Evolutionary conservation across 2,113 vertebrate species (phyloP).

Genomic region (Tychaedon coryphoeus): DNA sequence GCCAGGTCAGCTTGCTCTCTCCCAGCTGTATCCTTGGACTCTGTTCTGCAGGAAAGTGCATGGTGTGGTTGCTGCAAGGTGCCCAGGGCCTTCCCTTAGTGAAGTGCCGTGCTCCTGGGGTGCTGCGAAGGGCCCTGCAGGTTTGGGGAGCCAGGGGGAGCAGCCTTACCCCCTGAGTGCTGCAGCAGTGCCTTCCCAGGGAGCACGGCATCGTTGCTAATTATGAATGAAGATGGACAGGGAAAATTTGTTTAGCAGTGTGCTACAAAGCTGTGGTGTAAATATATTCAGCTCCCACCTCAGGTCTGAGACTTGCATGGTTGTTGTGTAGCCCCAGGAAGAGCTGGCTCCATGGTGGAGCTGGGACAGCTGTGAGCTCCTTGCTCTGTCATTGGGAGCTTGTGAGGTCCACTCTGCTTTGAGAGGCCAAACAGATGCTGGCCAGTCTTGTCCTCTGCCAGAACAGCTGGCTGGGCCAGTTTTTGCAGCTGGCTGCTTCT

Average conservation of each 20-base stretch:
- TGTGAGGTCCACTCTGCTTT: not conserved
- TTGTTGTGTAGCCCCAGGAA: not conserved
- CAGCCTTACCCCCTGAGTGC: not conserved
- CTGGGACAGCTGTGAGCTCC: not conserved
- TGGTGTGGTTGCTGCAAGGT: not conserved
- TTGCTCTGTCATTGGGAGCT: not conserved
- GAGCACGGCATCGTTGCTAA: not conserved
- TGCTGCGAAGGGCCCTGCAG: not conserved
- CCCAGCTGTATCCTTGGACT: not conserved
- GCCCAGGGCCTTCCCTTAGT: not conserved
- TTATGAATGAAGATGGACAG: fast-evolving
- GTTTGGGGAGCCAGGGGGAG: not conserved
- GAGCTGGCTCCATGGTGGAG: not conserved
- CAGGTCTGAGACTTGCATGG: not conserved
- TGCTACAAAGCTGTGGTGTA: not conserved
- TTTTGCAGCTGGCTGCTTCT: not conserved
- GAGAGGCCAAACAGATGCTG: not conserved
- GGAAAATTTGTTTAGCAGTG: not conserved
- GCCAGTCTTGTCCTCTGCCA: not conserved
- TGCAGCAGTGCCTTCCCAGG: not conserved
- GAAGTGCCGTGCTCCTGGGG: not conserved
- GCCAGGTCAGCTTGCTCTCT: not conserved
- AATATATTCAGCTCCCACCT: not conserved
- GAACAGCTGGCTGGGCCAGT: not conserved
- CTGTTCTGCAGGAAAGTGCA: not conserved